Evolutionary conservation across 1,140 invertebrate genomes (phyloP).

Genomic region (Lanistes nyassanus): DNA sequence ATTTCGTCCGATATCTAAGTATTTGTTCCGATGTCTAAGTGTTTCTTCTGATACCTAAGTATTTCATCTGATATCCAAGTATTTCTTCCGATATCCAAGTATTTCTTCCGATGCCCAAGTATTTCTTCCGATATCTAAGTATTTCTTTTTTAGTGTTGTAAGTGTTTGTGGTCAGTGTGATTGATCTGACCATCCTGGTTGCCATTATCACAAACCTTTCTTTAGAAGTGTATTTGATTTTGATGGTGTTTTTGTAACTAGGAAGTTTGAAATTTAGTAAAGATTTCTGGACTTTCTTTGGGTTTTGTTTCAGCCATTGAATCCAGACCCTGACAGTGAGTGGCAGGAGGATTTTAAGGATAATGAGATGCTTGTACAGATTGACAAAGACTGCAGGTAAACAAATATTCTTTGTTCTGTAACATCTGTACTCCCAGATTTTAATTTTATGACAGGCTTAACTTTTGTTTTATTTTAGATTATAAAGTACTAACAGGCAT

Average conservation of each 20-base stretch:
- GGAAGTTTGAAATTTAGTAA: neutral
- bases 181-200: neutral
- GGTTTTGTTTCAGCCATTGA: conserved; percentile 80
- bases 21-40: too few relatives aligned
- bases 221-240: neutral
- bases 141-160: neutral
- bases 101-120: neutral
- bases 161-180: neutral
- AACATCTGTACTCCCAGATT: too few relatives aligned
- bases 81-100: neutral
- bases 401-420: neutral
- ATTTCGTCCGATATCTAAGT: too few relatives aligned
- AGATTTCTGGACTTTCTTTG: too few relatives aligned
- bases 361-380: conserved; percentile 95
- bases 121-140: neutral
- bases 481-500: too few relatives aligned
- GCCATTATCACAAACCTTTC: neutral
- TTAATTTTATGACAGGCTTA: too few relatives aligned
- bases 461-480: too few relatives aligned
- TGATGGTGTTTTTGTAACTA: neutral
- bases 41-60: too few relatives aligned
- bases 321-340: conserved; percentile 90
- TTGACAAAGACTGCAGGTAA: conserved; percentile 95
- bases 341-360: conserved; percentile 96
- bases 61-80: neutral